Conservation (phyloP, 2,113 vertebrate genomes). For the Nycticorax nycticorax region DNA sequence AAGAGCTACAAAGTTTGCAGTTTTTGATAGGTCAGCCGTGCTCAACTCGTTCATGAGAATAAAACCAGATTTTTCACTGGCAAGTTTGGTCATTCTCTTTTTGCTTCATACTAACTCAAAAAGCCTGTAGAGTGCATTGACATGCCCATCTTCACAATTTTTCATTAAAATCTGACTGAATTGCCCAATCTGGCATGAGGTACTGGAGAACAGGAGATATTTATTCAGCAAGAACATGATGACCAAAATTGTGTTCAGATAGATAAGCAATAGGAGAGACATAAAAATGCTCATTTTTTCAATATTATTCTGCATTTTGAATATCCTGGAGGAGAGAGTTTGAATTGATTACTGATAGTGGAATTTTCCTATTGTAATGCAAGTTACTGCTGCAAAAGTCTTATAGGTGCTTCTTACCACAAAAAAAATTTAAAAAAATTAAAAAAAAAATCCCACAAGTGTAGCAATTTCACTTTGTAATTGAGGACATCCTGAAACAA, state of each 20-base stretch:
- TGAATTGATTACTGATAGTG: neutral
- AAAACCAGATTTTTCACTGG: conserved; percentile 25
- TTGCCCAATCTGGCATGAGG: neutral
- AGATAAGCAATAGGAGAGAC: neutral
- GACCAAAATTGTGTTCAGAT: neutral
- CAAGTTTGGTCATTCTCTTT: neutral
- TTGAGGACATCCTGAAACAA: neutral
- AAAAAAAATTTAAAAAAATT: no score
- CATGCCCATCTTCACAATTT: neutral
- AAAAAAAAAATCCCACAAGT: neutral
- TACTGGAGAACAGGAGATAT: neutral
- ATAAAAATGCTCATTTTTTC: neutral
- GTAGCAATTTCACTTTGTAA: neutral
- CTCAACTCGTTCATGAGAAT: conserved; percentile 21
- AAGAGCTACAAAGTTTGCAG: conserved; percentile 62
- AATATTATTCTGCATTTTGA: neutral
- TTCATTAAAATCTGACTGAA: neutral
- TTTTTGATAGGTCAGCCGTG: conserved; percentile 51
- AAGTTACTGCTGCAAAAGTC: neutral
- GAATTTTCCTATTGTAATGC: neutral
- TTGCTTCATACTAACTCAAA: neutral
- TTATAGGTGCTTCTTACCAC: neutral
- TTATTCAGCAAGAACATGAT: neutral
- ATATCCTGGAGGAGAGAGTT: neutral
- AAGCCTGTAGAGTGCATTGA: neutral